Evolutionary conservation across 2,888 invertebrate genomes (phyloP), one percentile per base, ranked within the genome.

Genomic region (Ditula angustiorana): DNA sequence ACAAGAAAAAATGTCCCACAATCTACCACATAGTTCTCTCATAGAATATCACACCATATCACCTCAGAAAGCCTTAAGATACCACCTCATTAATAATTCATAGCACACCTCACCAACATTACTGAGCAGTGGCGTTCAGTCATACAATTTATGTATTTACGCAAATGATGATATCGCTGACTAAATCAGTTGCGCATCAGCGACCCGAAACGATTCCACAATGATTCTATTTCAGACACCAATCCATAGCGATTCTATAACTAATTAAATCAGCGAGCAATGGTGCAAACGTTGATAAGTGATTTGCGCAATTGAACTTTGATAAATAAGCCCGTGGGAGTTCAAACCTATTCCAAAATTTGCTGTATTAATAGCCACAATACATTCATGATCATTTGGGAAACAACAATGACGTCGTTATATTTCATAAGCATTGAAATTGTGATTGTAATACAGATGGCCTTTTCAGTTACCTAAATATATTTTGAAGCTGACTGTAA

Each of bases 101-200:
- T 46, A 23, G 46, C 66, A 69, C 68, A 68, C 69, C 69, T 69
- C 61, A 66, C 53, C 67, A 71, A 66, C 68, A 75, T 77, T 72
- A 61, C 49, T 60, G 76, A 68, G 61, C 76, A 69, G 70, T 75
- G 75, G 66, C 71, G 76, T 76, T 61, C 64, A 58, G 69, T 62
- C 72, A 73, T 74, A 77, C 74, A 75, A 71, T 77, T 73, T 71
- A 70, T 67, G 69, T 73, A 75, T 70, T 73, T 71, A 76, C 72
- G 72, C 67, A 74, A 75, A 77, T 77, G 35, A 68, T 50, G 49
- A 68, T 50, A 64, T 66, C 70, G 63, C 63, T 69, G 68, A 69
- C 70, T 66, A 68, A 73, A 69, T 74, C 73, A 72, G 66, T 75
- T 66, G 50, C 53, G 67, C 67, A 61, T 68, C 65, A 55, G 24